Conservation (phyloP, 2,888 invertebrate genomes). For the Scotopteryx bipunctaria region DNA sequence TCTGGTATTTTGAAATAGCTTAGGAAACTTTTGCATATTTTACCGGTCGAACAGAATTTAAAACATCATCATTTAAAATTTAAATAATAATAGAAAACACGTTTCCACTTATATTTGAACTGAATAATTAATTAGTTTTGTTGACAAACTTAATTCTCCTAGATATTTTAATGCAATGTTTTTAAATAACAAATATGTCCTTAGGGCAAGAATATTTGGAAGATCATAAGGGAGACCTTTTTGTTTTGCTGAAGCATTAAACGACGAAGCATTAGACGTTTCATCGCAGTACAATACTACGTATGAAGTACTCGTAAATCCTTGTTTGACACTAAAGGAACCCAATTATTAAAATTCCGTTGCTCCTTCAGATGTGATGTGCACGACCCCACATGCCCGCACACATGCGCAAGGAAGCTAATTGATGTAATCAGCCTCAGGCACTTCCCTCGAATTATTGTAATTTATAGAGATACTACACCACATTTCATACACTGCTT, state of each 20-base stretch:
- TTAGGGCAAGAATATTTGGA: no score
- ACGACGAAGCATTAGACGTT: no score
- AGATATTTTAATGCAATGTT: no score
- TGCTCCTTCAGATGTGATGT: not conserved
- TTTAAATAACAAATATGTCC: no score
- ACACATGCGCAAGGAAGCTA: slow-evolving; percentile 8
- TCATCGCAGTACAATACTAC: no score
- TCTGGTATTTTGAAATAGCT: slow-evolving; percentile 1
- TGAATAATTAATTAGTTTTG: no score
- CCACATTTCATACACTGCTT: no score
- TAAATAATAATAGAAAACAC: not conserved
- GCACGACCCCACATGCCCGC: not conserved
- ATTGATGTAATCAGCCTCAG: slow-evolving; percentile 16
- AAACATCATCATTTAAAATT: not conserved
- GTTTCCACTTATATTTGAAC: not conserved
- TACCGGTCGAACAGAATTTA: slow-evolving; percentile 1
- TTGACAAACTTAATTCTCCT: no score
- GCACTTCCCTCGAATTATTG: slow-evolving; percentile 1
- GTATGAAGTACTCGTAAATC: no score
- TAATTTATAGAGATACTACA: slow-evolving; percentile 3
- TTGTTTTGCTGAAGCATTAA: no score
- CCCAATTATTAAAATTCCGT: slow-evolving; percentile 11
- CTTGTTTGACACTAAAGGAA: no score
- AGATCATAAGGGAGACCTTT: no score
- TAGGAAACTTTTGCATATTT: slow-evolving; percentile 12